A percentile compares a stretch with the other conserved stretches of the same genome.
Evolutionary conservation across 2,888 invertebrate genomes (phyloP).

Genomic region (Drepana falcataria): DNA sequence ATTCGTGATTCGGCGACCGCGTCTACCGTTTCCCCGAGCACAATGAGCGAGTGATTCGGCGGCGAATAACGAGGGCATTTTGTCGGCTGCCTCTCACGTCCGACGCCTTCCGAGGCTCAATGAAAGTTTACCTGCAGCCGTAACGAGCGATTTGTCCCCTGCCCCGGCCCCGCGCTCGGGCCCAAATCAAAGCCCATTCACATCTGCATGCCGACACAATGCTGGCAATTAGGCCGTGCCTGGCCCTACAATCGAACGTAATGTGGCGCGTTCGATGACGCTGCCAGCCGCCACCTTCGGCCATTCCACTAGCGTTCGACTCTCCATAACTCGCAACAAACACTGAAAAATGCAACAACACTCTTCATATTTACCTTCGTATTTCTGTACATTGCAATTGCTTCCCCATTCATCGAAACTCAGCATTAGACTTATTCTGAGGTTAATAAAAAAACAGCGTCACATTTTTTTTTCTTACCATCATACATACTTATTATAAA

Average conservation of each 20-base stretch:
- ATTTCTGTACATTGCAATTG: too few species aligned
- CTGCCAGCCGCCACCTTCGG: slow-evolving; percentile 21
- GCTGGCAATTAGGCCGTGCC: slow-evolving; percentile 77
- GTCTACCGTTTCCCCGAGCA: slow-evolving; percentile 77
- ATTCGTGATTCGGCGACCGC: slow-evolving; percentile 75
- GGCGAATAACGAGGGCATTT: slow-evolving; percentile 79
- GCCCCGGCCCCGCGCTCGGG: slow-evolving; percentile 60
- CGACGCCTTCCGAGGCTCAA: slow-evolving; percentile 79
- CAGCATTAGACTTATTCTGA: too few species aligned
- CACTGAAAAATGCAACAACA: background rate
- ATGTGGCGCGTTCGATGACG: slow-evolving; percentile 70
- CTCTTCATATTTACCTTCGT: background rate
- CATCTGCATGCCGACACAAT: slow-evolving; percentile 80
- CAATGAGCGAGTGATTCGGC: slow-evolving; percentile 79
- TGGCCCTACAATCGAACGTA: slow-evolving; percentile 75
- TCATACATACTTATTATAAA: too few species aligned
- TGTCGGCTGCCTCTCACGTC: slow-evolving; percentile 78
- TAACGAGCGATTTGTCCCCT: slow-evolving; percentile 79
- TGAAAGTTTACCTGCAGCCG: slow-evolving; percentile 79
- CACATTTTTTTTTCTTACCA: too few species aligned
- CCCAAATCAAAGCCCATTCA: slow-evolving; percentile 80
- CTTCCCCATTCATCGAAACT: too few species aligned
- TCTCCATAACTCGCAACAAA: background rate
- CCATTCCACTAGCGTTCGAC: slow-evolving; percentile 10
- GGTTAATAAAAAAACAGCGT: too few species aligned